Evolutionary conservation across 2,797 vertebrate genomes (phyloP).

Genomic region (Pelobates cultripes): DNA sequence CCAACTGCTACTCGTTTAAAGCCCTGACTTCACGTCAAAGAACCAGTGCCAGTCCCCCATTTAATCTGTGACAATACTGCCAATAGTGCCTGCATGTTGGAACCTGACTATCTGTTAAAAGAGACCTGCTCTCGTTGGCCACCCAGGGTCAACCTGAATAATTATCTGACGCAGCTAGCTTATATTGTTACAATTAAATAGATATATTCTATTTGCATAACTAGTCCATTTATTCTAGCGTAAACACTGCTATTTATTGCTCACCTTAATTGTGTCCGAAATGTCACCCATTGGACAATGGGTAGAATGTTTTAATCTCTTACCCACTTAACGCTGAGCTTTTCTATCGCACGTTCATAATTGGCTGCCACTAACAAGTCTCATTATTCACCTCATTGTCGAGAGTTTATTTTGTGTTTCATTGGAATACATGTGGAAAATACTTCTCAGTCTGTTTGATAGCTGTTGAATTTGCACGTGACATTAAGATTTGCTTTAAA

Average conservation of each 20-base stretch:
- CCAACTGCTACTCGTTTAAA: constrained; percentile 75
- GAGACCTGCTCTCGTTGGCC: constrained; percentile 63
- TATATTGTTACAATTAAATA: constrained; percentile 85
- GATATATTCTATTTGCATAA: constrained; percentile 72
- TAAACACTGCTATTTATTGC: constrained; percentile 71
- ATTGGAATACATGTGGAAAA: constrained; percentile 62
- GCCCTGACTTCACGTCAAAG: constrained; percentile 82
- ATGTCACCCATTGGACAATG: constrained; percentile 66
- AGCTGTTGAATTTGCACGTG: constrained; percentile 57
- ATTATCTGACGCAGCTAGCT: constrained; percentile 78
- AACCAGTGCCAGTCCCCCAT: constrained; percentile 75
- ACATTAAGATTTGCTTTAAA: constrained; percentile 44
- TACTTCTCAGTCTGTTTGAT: constrained; percentile 63
- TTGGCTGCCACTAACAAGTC: constrained; percentile 64
- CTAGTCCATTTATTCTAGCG: constrained; percentile 71
- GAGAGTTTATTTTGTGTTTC: constrained; percentile 67
- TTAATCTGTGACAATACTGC: constrained; percentile 78
- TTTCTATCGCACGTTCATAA: constrained; percentile 61
- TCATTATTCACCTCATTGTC: constrained; percentile 66
- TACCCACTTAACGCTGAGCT: constrained; percentile 62
- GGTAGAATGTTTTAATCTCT: constrained; percentile 65
- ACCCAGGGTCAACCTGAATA: constrained; percentile 72
- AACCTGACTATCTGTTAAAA: constrained; percentile 76
- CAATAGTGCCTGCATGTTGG: constrained; percentile 74
- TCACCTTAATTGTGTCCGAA: constrained; percentile 70